These are phyloP conservation scores for Petrophora chlorosata DNA, from an alignment of 2,888 invertebrate genomes.

Conservation along the genomic window DNA sequence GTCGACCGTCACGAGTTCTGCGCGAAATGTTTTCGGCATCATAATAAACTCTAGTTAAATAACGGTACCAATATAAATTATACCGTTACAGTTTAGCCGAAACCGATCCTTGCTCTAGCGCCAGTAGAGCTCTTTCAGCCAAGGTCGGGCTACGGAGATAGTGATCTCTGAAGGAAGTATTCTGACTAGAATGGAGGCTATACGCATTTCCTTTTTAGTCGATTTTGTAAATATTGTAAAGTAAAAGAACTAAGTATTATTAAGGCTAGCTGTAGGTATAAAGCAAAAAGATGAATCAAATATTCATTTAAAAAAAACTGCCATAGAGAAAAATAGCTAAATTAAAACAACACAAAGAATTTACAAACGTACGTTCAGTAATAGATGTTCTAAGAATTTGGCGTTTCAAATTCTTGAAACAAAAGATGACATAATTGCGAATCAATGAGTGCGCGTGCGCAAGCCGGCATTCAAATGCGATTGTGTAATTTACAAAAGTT, in stretches of 20 bases:
- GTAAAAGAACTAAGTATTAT: conserved; percentile 16
- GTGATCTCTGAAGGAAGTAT: conserved; percentile 24
- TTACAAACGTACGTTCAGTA: too few relatives aligned
- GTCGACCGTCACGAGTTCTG: too few relatives aligned
- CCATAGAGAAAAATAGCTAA: too few relatives aligned
- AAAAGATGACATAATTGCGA: conserved; percentile 1
- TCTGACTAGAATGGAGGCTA: conserved; percentile 28
- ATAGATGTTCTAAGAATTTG: too few relatives aligned
- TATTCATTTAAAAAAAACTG: too few relatives aligned
- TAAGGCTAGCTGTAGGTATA: conserved; percentile 2
- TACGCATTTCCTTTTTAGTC: conserved; percentile 31
- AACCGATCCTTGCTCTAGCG: too few relatives aligned
- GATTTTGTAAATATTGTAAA: conserved; percentile 31
- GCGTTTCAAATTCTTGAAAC: neutral
- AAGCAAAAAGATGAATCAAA: neutral
- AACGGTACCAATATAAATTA: too few relatives aligned
- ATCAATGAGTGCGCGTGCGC: conserved; percentile 1
- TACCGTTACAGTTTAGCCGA: too few relatives aligned
- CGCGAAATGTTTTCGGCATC: too few relatives aligned
- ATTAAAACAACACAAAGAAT: too few relatives aligned
- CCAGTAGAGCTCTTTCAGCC: conserved; percentile 24
- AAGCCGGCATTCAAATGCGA: conserved; percentile 1
- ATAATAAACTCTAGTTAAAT: too few relatives aligned
- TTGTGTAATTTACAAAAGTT: conserved; percentile 5
- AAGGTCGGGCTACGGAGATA: conserved; percentile 18